Conservation (phyloP, 2,888 invertebrate genomes). For the Ophion slaviceki region DNA sequence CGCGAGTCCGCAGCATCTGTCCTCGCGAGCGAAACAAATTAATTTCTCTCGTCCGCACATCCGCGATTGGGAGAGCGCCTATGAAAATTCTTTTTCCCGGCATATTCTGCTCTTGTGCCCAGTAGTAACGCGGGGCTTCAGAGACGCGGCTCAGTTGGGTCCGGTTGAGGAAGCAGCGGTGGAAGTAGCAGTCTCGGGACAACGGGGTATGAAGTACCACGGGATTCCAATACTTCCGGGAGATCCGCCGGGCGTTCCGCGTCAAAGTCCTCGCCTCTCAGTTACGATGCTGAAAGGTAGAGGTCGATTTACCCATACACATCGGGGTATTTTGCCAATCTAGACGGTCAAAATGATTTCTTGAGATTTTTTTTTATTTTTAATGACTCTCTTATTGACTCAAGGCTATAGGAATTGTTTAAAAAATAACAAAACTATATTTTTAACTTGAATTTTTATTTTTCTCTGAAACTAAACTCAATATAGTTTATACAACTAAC, state of each 20-base stretch:
- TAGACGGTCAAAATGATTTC: no score
- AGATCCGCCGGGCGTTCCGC: constrained; percentile 78
- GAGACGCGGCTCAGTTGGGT: constrained; percentile 75
- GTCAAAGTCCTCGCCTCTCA: constrained; percentile 78
- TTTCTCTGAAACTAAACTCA: no score
- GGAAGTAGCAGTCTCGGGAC: constrained; percentile 76
- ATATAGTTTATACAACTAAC: no score
- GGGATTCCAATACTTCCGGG: constrained; percentile 79
- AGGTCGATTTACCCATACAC: constrained; percentile 48
- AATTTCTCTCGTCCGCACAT: background rate
- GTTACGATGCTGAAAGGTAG: constrained; percentile 79
- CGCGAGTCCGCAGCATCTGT: background rate
- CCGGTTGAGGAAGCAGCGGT: constrained; percentile 76
- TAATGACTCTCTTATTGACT: no score
- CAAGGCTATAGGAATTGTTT: no score
- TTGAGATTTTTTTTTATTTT: no score
- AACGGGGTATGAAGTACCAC: constrained; percentile 78
- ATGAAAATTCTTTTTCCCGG: constrained; percentile 4
- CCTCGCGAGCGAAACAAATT: background rate
- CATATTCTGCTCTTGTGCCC: constrained; percentile 49
- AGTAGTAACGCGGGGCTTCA: constrained; percentile 32
- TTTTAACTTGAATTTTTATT: no score
- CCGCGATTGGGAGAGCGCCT: constrained; percentile 52
- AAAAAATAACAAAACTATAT: no score
- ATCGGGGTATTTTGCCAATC: no score